Percentiles rank a stretch among this genome's conserved stretches.
Evolutionary conservation across 1,140 invertebrate species (phyloP).

Genomic region (Oscheius sp.): DNA sequence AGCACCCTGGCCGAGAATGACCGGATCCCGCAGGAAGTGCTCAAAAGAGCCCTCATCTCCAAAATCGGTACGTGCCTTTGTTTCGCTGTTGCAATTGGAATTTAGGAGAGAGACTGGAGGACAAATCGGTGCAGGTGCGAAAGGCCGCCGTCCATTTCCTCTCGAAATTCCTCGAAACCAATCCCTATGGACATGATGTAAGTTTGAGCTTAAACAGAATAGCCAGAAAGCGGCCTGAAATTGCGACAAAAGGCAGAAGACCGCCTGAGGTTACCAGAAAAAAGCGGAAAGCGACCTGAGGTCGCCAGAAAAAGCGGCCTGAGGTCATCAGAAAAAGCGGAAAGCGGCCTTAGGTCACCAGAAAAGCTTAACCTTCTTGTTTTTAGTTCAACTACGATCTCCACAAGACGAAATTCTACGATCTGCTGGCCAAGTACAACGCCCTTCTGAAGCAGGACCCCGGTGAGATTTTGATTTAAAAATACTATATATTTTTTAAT

Average conservation of each 20-base stretch:
- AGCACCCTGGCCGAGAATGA: not conserved
- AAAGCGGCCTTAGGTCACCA: too few species aligned
- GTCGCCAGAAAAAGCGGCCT: too few species aligned
- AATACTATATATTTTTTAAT: too few species aligned
- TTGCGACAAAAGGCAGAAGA: too few species aligned
- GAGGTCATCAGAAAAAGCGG: too few species aligned
- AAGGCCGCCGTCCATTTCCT: not conserved
- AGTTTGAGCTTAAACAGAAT: not conserved
- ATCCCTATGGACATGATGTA: conserved; percentile 2
- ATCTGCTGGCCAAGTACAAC: too few species aligned
- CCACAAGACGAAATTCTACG: not conserved
- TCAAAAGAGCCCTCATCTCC: not conserved
- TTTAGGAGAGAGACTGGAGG: not conserved
- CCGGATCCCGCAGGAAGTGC: not conserved
- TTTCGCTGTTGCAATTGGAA: not conserved
- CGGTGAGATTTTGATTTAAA: too few species aligned
- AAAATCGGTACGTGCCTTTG: not conserved
- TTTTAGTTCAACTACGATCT: not conserved
- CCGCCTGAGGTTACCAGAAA: too few species aligned
- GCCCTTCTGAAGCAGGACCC: too few species aligned
- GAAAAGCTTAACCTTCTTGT: not conserved
- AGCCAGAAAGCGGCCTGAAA: too few species aligned
- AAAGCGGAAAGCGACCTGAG: too few species aligned
- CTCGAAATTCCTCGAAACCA: not conserved
- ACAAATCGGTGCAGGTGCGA: not conserved